Conservation (phyloP, 1,140 invertebrate species). For the Bombus ignitus region DNA sequence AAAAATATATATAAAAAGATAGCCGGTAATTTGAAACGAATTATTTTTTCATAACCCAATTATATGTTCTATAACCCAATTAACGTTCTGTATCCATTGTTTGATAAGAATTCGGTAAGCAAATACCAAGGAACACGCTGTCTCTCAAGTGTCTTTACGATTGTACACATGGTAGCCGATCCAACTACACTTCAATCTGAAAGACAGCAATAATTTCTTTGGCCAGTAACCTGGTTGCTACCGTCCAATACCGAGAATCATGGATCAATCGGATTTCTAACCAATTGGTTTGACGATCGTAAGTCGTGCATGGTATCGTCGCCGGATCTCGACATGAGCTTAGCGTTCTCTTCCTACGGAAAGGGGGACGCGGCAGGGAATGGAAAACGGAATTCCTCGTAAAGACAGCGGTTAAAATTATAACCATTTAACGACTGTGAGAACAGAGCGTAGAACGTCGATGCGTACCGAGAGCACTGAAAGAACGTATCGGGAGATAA, state of each 20-base stretch:
- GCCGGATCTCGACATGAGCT: background rate
- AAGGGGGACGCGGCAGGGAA: background rate
- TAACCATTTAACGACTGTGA: slow-evolving; percentile 72
- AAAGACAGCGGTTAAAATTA: slow-evolving; percentile 61
- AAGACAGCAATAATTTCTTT: background rate
- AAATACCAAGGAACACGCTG: no score
- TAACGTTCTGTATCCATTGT: no score
- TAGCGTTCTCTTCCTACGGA: background rate
- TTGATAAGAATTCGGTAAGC: no score
- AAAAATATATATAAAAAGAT: no score
- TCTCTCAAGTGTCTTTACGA: no score
- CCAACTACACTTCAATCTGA: background rate
- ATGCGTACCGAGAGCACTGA: slow-evolving; percentile 11
- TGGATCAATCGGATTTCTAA: slow-evolving; percentile 2
- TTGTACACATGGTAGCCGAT: background rate
- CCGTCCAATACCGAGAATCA: background rate
- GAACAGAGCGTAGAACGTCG: slow-evolving; percentile 59
- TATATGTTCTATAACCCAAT: no score
- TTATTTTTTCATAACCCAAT: no score
- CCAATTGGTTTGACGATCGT: background rate
- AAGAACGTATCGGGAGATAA: slow-evolving; percentile 41
- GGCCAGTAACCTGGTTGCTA: background rate
- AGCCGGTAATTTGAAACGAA: no score
- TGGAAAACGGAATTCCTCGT: slow-evolving; percentile 22
- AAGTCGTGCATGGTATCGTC: slow-evolving; percentile 16